Base-by-base conservation (phyloP, 2,797 vertebrate species). In the Cheirogaleus major region DNA sequence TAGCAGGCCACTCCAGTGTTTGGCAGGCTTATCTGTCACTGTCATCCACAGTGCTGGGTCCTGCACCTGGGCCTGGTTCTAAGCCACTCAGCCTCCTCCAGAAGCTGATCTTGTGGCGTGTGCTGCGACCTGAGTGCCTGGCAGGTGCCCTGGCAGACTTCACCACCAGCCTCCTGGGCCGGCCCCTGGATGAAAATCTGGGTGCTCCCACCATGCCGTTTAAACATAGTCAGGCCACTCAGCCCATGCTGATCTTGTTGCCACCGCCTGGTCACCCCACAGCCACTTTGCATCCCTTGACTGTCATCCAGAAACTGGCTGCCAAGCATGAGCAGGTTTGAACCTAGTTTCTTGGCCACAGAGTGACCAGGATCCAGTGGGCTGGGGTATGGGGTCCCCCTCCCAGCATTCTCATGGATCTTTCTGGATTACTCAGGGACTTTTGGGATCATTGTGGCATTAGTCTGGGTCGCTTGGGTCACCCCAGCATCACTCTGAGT, bases 1-100 rank as follows among this genome's bases (percentile, higher is more conserved):
- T 99, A 82, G 96, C 80, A 5, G n/a, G 43, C 32, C 98, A 95
- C 10, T 97, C 98, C 0, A 41, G 7, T 2, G 98, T 98, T 90
- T 99, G 99, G 99, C 98, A 98, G 92, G 99, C 99, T 91, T 99
- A 99, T 93, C 98, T 99, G 63, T 95, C 57, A 4, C 94, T 99
- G 48, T 98, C 99, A 14, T 98, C 98, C 67, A 98, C 99, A 0
- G 98, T 99, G 70, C 97, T 98, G 30, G 99, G 99, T 6, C 93
- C 96, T 1, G 97, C 99, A 18, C 99, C 99, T 41, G 99, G 98
- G 93, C 98, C 48, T 22, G 98, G 98, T 57, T 98, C 99, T 61
- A 45, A 97, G 48, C 99, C 99, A 87, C 98, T 99, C 38, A 98
- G 98, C 45, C 97, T 98, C 61, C 93, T 99, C 45, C 99, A 99